Conservation (phyloP, 1,140 invertebrate species). For the Melipona quadrifasciata region DNA sequence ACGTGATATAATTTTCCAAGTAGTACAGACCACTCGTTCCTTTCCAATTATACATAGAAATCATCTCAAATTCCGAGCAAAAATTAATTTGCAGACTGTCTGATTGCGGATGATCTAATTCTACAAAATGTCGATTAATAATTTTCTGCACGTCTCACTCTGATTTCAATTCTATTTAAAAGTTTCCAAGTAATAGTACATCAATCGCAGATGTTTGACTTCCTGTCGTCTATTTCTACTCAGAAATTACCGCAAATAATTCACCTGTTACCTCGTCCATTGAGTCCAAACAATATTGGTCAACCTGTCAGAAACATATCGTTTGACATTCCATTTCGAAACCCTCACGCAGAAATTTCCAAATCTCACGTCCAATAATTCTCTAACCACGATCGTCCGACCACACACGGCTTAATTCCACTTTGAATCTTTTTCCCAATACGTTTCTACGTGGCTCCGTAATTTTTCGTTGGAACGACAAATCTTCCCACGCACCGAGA, state of each 20-base stretch:
- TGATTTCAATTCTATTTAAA: too few species aligned
- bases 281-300: background rate
- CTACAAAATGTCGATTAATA: too few species aligned
- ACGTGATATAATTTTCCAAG: background rate
- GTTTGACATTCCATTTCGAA: too few species aligned
- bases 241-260: background rate
- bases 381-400: background rate
- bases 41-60: background rate
- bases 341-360: too few species aligned
- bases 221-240: background rate
- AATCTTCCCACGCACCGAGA: too few species aligned
- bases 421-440: background rate
- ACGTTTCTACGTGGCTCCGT: background rate
- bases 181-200: background rate
- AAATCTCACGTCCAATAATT: background rate
- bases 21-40: background rate
- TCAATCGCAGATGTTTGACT: background rate
- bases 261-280: background rate
- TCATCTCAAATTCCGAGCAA: too few species aligned
- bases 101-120: too few species aligned
- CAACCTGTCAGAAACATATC: background rate
- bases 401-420: background rate
- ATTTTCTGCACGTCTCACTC: too few species aligned
- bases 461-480: too few species aligned
- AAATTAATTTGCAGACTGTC: too few species aligned